Evolutionary conservation across 2,797 vertebrate species (phyloP).

Genomic region (Lagorchestes hirsutus): DNA sequence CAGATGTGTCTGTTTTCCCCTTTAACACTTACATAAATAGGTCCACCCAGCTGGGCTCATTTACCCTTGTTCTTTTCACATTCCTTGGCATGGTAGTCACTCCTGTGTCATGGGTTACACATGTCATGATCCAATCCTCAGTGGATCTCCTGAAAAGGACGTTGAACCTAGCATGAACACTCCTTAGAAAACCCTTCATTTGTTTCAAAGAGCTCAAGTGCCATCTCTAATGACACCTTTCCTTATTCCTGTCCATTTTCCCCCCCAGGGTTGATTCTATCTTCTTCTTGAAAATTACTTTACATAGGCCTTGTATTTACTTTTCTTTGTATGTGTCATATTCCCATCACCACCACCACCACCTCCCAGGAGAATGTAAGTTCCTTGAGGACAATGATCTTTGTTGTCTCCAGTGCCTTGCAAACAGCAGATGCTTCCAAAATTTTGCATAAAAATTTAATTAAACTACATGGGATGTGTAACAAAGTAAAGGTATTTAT

Average conservation of each 20-base stretch:
- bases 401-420: neutral
- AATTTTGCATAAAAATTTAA: neutral
- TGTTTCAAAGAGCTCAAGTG: neutral
- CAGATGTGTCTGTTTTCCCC: neutral
- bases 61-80: neutral
- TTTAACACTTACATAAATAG: neutral
- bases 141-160: neutral
- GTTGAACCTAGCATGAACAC: neutral
- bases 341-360: neutral
- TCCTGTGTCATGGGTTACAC: neutral
- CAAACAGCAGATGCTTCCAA: neutral
- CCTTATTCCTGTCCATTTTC: neutral
- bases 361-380: neutral
- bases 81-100: neutral
- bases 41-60: neutral
- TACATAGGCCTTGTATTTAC: neutral
- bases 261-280: neutral
- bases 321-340: too few species aligned
- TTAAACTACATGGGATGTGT: neutral
- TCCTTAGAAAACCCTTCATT: neutral
- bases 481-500: neutral
- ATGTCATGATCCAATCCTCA: neutral
- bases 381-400: neutral
- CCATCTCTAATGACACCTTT: neutral
- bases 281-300: neutral